Conservation (phyloP, 1,140 invertebrate genomes). For the Sitodiplosis mosellana region DNA sequence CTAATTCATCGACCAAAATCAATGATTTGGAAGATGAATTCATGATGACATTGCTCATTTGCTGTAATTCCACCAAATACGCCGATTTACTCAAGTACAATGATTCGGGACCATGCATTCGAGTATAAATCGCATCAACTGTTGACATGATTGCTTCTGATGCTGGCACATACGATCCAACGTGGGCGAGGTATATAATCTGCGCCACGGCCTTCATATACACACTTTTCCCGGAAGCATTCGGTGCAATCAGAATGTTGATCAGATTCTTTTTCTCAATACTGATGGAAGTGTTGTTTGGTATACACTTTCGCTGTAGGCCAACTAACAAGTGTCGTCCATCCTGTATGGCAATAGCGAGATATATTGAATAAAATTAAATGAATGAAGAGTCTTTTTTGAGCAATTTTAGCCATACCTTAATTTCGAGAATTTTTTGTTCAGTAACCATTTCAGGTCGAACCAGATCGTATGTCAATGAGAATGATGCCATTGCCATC, state of each 20-base stretch:
- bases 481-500: constrained; percentile 40
- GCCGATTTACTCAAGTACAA: constrained; percentile 50
- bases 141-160: constrained; percentile 39
- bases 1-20: constrained; percentile 70
- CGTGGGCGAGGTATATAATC: constrained; percentile 57
- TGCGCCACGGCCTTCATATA: constrained; percentile 62
- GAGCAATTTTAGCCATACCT: too few species aligned
- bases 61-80: constrained; percentile 55
- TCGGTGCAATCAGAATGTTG: constrained; percentile 63
- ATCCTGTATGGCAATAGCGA: constrained; percentile 35
- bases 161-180: constrained; percentile 70
- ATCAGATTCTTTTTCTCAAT: constrained; percentile 29
- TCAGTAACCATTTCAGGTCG: constrained; percentile 36
- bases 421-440: constrained; percentile 5
- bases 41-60: constrained; percentile 45
- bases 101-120: constrained; percentile 43
- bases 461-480: constrained; percentile 40
- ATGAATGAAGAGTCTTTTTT: too few species aligned
- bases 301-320: constrained; percentile 33
- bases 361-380: too few species aligned
- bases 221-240: constrained; percentile 73
- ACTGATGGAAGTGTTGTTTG: constrained; percentile 43
- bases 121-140: constrained; percentile 47
- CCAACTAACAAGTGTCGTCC: constrained; percentile 58
- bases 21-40: constrained; percentile 40